Evolutionary conservation across 2,113 vertebrate species (phyloP).

Genomic region (Ginglymostoma cirratum): DNA sequence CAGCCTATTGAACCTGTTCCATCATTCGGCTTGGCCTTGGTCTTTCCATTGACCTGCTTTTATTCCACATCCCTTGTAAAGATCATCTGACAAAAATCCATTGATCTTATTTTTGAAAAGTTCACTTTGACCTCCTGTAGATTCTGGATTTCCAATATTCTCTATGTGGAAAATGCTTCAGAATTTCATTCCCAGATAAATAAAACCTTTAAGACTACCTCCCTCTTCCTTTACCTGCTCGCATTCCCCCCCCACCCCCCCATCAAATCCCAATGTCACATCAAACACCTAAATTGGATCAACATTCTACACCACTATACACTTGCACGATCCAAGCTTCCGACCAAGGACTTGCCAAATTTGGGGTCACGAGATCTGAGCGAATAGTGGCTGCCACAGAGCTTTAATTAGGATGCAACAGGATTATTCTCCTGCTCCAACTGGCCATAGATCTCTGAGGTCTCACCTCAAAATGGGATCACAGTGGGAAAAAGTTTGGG

Average conservation of each 20-base stretch:
- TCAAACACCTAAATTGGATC: not conserved
- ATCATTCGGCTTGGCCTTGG: not conserved
- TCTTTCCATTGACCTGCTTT: not conserved
- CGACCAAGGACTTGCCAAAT: no score
- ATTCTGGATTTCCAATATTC: not conserved
- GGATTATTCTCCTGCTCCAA: no score
- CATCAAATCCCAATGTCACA: not conserved
- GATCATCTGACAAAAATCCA: not conserved
- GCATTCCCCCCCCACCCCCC: not conserved
- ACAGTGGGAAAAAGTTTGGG: no score
- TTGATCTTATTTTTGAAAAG: not conserved
- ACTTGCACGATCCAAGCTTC: no score
- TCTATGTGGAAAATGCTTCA: not conserved
- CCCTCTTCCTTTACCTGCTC: not conserved
- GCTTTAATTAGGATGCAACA: no score
- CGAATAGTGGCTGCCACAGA: no score
- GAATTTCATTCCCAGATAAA: not conserved
- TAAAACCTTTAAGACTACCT: not conserved
- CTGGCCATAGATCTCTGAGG: no score
- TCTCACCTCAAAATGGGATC: no score
- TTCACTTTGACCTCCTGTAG: not conserved
- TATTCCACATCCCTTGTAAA: not conserved
- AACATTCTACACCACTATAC: no score
- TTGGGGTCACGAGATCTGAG: no score
- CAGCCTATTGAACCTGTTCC: not conserved